phyloP scores from a whole-genome alignment of 2,888 invertebrate species.

The Mesopsocus fuscifrons region DNA sequence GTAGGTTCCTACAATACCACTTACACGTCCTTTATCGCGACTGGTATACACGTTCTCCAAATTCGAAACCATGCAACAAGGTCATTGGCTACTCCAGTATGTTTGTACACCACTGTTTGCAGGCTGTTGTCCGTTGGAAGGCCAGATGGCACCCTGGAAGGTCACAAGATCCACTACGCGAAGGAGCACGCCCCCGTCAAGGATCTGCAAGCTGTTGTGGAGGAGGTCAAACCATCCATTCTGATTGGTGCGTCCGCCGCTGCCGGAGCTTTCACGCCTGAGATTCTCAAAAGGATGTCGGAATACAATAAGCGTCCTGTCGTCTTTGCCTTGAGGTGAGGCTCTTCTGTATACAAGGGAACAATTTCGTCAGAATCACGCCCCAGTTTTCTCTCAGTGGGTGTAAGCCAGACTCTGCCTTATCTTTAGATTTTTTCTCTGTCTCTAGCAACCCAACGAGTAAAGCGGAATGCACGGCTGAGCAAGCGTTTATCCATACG shows the following conservation, averaged over 20 bases:
- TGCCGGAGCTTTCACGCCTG: conserved; percentile 76
- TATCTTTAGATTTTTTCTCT: neutral
- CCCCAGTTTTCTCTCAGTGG: no score
- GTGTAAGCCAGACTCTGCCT: no score
- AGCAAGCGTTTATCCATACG: conserved; percentile 79
- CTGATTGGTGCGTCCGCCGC: conserved; percentile 87
- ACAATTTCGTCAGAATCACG: no score
- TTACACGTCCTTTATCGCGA: no score
- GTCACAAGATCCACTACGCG: conserved; percentile 51
- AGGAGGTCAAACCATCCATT: conserved; percentile 67
- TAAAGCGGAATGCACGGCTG: conserved; percentile 96
- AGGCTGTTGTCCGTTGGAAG: conserved; percentile 31
- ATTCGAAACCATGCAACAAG: no score
- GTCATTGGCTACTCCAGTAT: no score
- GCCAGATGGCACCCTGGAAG: conserved; percentile 20
- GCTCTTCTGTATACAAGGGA: neutral
- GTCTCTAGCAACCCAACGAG: conserved; percentile 77
- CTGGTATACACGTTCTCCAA: no score
- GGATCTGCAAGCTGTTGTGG: conserved; percentile 59
- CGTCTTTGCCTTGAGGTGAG: conserved; percentile 60
- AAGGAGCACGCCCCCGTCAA: conserved; percentile 63
- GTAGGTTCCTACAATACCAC: no score
- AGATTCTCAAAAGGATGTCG: conserved; percentile 73
- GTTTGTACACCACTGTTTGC: no score
- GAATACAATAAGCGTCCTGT: conserved; percentile 71